A percentile compares a stretch with the other conserved stretches of the same genome.
Evolutionary conservation across 2,888 invertebrate genomes (phyloP).

Genomic region (Meghimatium bilineatum): DNA sequence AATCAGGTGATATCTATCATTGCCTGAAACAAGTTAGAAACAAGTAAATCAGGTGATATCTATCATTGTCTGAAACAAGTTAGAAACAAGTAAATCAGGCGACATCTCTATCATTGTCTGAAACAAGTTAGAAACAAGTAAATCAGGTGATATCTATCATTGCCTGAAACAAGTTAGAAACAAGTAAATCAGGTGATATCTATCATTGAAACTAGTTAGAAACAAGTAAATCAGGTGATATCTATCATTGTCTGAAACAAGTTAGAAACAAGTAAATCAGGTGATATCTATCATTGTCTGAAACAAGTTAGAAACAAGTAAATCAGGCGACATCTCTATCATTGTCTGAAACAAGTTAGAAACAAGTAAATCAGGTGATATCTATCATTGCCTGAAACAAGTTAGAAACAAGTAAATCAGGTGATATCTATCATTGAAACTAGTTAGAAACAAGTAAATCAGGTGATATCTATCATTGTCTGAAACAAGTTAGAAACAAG

Average conservation of each 20-base stretch:
- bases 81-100: not conserved
- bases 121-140: not conserved
- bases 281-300: constrained; percentile 39
- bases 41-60: constrained; percentile 18
- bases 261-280: not conserved
- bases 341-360: constrained; percentile 11
- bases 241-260: constrained; percentile 34
- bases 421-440: constrained; percentile 31
- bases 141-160: constrained; percentile 40
- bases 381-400: constrained; percentile 34
- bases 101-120: constrained; percentile 44
- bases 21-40: not conserved
- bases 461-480: constrained; percentile 35
- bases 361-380: constrained; percentile 17
- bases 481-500: not conserved
- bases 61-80: constrained; percentile 31
- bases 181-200: constrained; percentile 18
- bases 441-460: not conserved
- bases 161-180: not conserved
- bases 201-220: constrained; percentile 10
- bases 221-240: constrained; percentile 17
- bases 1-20: constrained; percentile 40
- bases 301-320: not conserved
- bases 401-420: not conserved
- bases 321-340: constrained; percentile 38